phyloP scores from a whole-genome alignment of 2,797 vertebrate species.

The Ataeniobius toweri region DNA sequence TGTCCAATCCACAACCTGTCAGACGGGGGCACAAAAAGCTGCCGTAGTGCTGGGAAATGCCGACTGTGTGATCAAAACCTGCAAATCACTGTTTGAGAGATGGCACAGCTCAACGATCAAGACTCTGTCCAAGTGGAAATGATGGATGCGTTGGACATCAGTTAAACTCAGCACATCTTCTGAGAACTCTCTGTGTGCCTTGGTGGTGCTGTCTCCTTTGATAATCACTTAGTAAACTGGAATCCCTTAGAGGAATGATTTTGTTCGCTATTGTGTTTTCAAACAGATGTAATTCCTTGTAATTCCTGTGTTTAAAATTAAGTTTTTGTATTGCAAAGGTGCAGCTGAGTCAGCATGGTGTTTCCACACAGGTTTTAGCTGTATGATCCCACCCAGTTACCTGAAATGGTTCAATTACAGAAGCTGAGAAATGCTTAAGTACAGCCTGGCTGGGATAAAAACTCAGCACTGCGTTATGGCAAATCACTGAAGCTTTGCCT shows the following conservation, averaged over 20 bases:
- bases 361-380: neutral
- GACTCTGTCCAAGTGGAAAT: conserved; percentile 61
- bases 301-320: conserved; percentile 1
- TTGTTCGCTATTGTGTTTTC: conserved; percentile 37
- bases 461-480: conserved; percentile 48
- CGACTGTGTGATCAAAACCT: conserved; percentile 33
- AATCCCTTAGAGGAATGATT: conserved; percentile 19
- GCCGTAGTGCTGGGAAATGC: conserved; percentile 25
- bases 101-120: conserved; percentile 55
- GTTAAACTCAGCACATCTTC: conserved; percentile 63
- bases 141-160: conserved; percentile 59
- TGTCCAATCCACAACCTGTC: conserved; percentile 31
- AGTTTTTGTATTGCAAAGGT: neutral
- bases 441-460: conserved; percentile 34
- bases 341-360: neutral
- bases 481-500: conserved; percentile 50
- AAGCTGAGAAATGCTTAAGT: conserved; percentile 35
- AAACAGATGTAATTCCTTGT: conserved; percentile 9
- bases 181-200: conserved; percentile 26
- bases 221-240: conserved; percentile 37
- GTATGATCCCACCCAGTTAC: conserved; percentile 21
- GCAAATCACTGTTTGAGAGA: conserved; percentile 57
- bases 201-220: conserved; percentile 26
- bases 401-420: conserved; percentile 34
- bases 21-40: conserved; percentile 17